Conservation (phyloP, 2,113 vertebrate genomes). For the Rhadina sibilatrix region DNA sequence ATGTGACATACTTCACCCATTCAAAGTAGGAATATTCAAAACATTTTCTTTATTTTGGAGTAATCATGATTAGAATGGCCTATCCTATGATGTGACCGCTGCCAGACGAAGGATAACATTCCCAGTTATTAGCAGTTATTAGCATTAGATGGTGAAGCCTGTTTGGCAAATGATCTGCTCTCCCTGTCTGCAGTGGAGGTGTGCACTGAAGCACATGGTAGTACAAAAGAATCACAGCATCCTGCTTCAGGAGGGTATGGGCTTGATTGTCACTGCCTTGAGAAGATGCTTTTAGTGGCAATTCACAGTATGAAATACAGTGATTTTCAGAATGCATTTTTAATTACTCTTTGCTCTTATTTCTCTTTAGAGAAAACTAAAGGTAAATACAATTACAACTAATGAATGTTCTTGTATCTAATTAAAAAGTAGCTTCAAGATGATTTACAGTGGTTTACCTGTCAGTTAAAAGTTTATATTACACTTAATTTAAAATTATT, state of each 20-base stretch:
- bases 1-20: neutral
- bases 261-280: neutral
- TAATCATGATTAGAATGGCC: neutral
- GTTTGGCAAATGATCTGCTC: neutral
- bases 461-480: neutral
- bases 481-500: neutral
- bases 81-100: neutral
- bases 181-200: neutral
- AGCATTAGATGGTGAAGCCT: neutral
- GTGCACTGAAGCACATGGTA: accelerated
- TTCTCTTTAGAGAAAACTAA: neutral
- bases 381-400: neutral
- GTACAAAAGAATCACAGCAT: neutral
- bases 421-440: neutral
- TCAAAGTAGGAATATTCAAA: neutral
- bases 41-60: neutral
- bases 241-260: neutral
- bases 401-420: neutral
- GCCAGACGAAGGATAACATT: neutral
- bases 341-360: neutral
- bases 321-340: neutral
- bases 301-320: neutral
- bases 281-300: neutral
- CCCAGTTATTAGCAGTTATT: neutral
- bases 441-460: neutral